Evolutionary conservation across 2,888 invertebrate genomes (phyloP).

Genomic region (Drosophila suboccidentalis): DNA sequence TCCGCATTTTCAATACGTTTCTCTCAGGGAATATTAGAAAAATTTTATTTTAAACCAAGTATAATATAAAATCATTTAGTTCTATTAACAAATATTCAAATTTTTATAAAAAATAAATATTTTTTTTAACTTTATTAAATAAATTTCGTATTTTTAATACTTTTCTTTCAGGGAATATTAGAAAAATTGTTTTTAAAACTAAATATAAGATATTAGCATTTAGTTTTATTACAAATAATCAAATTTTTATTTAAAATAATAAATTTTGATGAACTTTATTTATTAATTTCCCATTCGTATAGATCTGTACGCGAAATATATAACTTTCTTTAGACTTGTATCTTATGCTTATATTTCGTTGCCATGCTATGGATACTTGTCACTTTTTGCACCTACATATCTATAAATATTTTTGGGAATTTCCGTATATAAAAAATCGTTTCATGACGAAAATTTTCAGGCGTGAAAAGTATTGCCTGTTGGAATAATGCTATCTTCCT

Average conservation of each 20-base stretch:
- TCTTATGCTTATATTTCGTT: constrained; percentile 25
- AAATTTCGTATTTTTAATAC: too few species aligned
- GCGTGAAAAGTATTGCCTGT: constrained; percentile 25
- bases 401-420: constrained; percentile 34
- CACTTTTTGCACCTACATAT: constrained; percentile 14
- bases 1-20: constrained; percentile 9
- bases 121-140: too few species aligned
- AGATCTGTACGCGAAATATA: neutral
- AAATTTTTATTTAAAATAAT: neutral
- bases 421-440: constrained; percentile 39
- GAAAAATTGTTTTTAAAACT: neutral
- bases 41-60: too few species aligned
- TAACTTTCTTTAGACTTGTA: neutral
- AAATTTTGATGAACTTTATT: neutral
- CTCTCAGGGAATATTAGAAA: too few species aligned
- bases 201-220: neutral
- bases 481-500: constrained; percentile 25
- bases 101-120: too few species aligned
- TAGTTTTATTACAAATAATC: neutral
- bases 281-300: neutral
- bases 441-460: constrained; percentile 48
- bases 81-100: too few species aligned
- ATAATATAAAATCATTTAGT: too few species aligned
- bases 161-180: neutral
- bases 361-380: constrained; percentile 32